These are phyloP conservation scores for Nyctibius bracteatus DNA, from an alignment of 2,113 vertebrate species.

Conservation along the genomic window DNA sequence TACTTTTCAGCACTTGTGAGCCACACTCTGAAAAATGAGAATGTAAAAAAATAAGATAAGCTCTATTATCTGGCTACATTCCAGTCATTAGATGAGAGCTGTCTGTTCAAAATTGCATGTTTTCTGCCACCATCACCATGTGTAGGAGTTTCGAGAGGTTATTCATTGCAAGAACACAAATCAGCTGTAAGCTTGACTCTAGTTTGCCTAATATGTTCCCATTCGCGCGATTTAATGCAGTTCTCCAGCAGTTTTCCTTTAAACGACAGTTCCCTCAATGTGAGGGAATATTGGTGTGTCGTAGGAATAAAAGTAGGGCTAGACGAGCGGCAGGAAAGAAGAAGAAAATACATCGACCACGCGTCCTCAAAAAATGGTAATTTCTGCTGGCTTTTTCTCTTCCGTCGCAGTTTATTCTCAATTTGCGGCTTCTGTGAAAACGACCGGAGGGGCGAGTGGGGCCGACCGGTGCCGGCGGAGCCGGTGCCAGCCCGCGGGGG, in stretches of 20 bases:
- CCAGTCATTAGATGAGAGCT: neutral
- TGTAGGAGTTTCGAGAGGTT: neutral
- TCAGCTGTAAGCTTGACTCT: neutral
- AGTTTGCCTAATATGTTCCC: neutral
- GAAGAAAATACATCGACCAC: neutral
- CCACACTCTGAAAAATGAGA: neutral
- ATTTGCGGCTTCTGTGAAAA: neutral
- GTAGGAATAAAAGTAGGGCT: neutral
- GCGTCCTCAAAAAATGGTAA: neutral
- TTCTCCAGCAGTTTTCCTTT: neutral
- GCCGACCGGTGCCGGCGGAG: neutral
- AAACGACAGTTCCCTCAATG: neutral
- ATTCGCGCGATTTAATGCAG: neutral
- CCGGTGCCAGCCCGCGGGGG: no score
- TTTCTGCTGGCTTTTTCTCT: neutral
- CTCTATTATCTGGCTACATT: neutral
- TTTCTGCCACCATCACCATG: neutral
- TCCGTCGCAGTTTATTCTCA: neutral
- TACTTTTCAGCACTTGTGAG: neutral
- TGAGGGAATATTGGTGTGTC: neutral
- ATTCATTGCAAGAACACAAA: neutral
- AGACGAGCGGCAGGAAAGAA: neutral
- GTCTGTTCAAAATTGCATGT: neutral
- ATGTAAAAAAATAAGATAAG: fast-evolving
- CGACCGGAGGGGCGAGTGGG: neutral